These are phyloP conservation scores for Corvus moneduloides DNA, from an alignment of 2,113 vertebrate genomes.

Conservation along the genomic window DNA sequence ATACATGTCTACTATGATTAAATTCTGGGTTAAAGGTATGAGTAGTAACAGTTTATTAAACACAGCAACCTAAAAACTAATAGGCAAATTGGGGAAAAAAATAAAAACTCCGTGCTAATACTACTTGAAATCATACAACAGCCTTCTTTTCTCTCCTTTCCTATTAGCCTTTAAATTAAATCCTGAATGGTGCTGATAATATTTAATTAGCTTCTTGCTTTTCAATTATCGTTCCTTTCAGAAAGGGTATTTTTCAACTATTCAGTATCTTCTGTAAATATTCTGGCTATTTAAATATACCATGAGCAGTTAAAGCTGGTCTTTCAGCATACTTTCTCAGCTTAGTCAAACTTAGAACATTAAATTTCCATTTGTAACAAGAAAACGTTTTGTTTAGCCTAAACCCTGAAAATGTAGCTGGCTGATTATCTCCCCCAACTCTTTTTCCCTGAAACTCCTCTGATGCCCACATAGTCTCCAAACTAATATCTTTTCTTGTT, in stretches of 20 bases:
- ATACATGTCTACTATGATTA: neutral
- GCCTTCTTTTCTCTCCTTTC: neutral
- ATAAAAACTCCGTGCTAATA: neutral
- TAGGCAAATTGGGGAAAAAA: neutral
- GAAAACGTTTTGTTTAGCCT: neutral
- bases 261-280: neutral
- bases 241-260: neutral
- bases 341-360: neutral
- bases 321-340: neutral
- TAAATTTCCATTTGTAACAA: neutral
- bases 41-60: neutral
- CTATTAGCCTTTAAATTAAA: neutral
- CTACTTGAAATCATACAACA: neutral
- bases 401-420: neutral
- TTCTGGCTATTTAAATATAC: neutral
- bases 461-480: neutral
- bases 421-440: neutral
- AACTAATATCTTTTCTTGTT: neutral
- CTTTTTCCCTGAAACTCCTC: neutral
- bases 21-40: neutral
- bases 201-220: neutral
- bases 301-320: neutral
- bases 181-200: neutral
- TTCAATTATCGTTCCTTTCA: neutral
- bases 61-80: neutral